Evolutionary conservation across 2,888 invertebrate species (phyloP).

Genomic region (Pandemis cinnamomeana): DNA sequence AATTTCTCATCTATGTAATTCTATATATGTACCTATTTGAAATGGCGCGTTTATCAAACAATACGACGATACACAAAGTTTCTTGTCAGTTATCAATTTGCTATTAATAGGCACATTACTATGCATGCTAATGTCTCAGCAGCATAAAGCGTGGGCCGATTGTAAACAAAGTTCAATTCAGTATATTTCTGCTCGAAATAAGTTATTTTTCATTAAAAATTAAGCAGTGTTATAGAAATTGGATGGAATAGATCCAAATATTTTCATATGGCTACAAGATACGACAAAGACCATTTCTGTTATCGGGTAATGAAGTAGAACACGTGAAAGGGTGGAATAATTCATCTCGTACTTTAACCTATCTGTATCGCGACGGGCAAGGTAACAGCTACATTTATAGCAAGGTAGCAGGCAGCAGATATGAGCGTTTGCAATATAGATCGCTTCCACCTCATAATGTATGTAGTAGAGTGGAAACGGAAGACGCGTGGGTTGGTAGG

Average conservation of each 20-base stretch:
- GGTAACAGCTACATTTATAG: slow-evolving; percentile 32
- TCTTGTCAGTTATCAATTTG: not conserved
- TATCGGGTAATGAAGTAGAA: not conserved
- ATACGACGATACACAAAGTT: not conserved
- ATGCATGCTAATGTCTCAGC: not conserved
- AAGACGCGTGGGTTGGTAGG: slow-evolving; percentile 55
- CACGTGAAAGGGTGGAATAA: slow-evolving; percentile 24
- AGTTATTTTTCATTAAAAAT: too few species aligned
- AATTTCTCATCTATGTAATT: slow-evolving; percentile 25
- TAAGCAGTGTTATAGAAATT: too few species aligned
- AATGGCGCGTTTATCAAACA: not conserved
- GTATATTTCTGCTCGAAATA: too few species aligned
- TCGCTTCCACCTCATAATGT: slow-evolving; percentile 40
- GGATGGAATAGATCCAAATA: too few species aligned
- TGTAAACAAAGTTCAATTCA: not conserved
- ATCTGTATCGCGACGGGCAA: slow-evolving; percentile 14
- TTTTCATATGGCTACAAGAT: not conserved
- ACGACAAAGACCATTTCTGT: slow-evolving; percentile 3
- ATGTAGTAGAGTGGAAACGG: slow-evolving; percentile 52
- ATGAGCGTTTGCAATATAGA: slow-evolving; percentile 42
- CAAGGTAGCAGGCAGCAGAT: slow-evolving; percentile 27
- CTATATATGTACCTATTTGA: slow-evolving; percentile 21
- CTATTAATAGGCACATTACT: not conserved
- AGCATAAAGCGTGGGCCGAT: not conserved
- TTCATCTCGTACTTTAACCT: slow-evolving; percentile 25